Conservation (phyloP, 2,113 vertebrate genomes). For the Parotia lawesii region DNA sequence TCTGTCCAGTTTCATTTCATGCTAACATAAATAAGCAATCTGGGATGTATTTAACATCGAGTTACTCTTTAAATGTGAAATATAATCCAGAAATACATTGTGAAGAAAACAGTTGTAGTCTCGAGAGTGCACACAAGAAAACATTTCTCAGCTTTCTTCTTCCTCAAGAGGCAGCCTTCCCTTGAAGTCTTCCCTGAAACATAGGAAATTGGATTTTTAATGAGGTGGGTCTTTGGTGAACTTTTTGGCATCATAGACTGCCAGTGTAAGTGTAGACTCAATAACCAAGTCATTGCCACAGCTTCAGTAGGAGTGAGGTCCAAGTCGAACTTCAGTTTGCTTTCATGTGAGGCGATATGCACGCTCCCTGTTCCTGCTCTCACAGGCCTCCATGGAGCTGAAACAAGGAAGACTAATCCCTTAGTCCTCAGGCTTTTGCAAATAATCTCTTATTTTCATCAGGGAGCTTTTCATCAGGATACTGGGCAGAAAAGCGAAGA, state of each 20-base stretch:
- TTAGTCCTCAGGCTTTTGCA: neutral
- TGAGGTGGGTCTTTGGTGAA: neutral
- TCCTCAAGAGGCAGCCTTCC: neutral
- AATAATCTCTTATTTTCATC: neutral
- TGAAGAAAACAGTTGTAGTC: neutral
- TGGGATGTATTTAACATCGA: neutral
- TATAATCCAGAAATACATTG: neutral
- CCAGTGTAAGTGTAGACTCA: neutral
- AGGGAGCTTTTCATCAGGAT: neutral
- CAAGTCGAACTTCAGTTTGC: neutral
- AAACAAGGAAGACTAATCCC: neutral
- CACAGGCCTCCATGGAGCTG: neutral
- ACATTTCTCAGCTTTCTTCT: neutral
- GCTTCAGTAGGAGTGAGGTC: neutral
- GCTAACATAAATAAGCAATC: neutral
- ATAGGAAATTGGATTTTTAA: neutral
- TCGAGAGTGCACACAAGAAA: neutral
- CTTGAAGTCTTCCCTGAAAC: neutral
- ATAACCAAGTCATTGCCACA: neutral
- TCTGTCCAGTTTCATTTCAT: neutral
- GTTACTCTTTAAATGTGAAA: neutral
- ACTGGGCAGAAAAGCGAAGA: fast-evolving
- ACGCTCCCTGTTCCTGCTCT: neutral
- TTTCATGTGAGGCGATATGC: neutral
- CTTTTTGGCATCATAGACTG: neutral